These are phyloP conservation scores for Neoitamus cyanurus DNA, from an alignment of 2,888 invertebrate genomes.

Conservation along the genomic window DNA sequence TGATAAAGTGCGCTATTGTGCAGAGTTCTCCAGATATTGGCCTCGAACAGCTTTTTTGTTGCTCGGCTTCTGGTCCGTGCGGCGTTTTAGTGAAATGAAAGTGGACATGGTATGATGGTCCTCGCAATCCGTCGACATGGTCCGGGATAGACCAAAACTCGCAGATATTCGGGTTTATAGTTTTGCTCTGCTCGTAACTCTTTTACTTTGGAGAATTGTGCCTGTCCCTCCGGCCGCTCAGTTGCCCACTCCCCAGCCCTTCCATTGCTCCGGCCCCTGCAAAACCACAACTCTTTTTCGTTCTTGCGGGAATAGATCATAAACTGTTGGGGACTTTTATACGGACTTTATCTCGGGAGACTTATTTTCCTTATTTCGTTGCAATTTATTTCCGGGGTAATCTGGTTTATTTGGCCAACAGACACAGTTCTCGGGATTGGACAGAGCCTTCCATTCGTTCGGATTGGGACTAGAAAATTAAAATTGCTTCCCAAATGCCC, in stretches of 20 bases:
- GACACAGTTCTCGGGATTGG: conserved; percentile 6
- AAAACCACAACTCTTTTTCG: conserved; percentile 14
- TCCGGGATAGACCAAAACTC: conserved; percentile 8
- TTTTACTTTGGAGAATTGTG: neutral
- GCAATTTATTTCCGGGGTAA: conserved; percentile 40
- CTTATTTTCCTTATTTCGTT: conserved; percentile 35
- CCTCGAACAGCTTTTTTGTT: conserved; percentile 14
- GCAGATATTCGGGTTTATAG: conserved; percentile 32
- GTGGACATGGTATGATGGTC: conserved; percentile 33
- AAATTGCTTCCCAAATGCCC: neutral
- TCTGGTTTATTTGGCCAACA: conserved; percentile 22
- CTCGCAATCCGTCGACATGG: conserved; percentile 21
- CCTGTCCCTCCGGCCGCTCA: neutral
- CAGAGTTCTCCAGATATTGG: conserved; percentile 32
- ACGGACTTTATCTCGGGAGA: neutral
- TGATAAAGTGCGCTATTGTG: conserved; percentile 48
- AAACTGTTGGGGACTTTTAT: conserved; percentile 33
- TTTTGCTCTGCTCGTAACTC: conserved; percentile 41
- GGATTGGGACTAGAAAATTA: neutral
- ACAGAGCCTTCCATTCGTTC: neutral
- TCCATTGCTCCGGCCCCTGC: neutral
- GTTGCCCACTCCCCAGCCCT: too few species aligned
- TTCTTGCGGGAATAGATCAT: conserved; percentile 37
- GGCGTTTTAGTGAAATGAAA: conserved; percentile 25
- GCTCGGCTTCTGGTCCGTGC: conserved; percentile 19